phyloP scores from a whole-genome alignment of 2,888 invertebrate genomes.

The Poecilus cupreus region DNA sequence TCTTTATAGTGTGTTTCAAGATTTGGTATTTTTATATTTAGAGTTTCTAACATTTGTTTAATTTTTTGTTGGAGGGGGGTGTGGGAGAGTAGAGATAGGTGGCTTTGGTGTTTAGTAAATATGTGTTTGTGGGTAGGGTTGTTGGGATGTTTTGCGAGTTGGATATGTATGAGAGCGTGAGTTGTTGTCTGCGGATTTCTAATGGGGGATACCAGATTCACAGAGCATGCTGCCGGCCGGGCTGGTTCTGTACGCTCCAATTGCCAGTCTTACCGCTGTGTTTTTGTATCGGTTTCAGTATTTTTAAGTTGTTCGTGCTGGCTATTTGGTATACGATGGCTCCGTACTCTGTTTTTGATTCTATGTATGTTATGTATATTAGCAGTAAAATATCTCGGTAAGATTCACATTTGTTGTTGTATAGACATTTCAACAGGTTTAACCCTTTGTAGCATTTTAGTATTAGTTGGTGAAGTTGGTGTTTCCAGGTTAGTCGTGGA shows the following conservation, averaged over 20 bases:
- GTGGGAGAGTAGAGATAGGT: too few species aligned
- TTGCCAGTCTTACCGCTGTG: constrained; percentile 49
- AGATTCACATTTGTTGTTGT: neutral
- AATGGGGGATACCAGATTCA: neutral
- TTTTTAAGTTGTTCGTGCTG: constrained; percentile 18
- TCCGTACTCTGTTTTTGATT: constrained; percentile 52
- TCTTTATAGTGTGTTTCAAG: neutral
- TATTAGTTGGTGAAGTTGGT: neutral
- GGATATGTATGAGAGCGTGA: neutral
- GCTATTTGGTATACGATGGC: constrained; percentile 14
- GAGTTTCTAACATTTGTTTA: too few species aligned
- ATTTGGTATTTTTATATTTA: too few species aligned
- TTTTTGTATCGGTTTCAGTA: constrained; percentile 47
- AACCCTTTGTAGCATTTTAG: neutral
- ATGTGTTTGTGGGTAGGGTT: neutral
- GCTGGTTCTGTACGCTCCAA: constrained; percentile 58
- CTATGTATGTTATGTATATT: neutral
- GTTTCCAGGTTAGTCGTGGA: too few species aligned
- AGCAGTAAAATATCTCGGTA: neutral
- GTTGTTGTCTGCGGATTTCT: constrained; percentile 1
- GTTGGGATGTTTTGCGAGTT: too few species aligned
- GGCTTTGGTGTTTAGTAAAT: neutral
- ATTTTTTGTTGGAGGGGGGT: too few species aligned
- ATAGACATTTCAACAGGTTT: neutral
- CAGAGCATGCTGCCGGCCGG: neutral